Evolutionary conservation across 1,140 invertebrate genomes (phyloP).

Genomic region (Aleiodes sp.): DNA sequence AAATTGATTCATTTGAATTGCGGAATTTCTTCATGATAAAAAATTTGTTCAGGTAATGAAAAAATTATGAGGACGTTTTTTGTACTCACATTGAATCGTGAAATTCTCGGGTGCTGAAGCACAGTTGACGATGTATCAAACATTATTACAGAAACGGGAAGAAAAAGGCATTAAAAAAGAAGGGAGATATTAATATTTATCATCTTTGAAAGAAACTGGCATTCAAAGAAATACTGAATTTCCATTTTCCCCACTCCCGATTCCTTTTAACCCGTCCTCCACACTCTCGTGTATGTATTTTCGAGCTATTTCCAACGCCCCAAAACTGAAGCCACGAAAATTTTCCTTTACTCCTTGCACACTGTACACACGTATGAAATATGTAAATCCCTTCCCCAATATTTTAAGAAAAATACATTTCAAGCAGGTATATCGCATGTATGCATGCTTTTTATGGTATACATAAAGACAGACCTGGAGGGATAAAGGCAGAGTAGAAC

Average conservation of each 20-base stretch:
- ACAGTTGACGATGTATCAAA: too few species aligned
- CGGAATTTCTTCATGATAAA: too few species aligned
- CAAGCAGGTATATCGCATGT: background rate
- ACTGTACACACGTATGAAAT: slow-evolving; percentile 61
- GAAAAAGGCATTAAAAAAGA: slow-evolving; percentile 44
- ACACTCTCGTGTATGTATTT: slow-evolving; percentile 25
- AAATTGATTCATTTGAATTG: too few species aligned
- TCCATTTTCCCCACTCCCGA: slow-evolving; percentile 48
- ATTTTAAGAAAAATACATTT: slow-evolving; percentile 62
- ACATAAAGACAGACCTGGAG: slow-evolving; percentile 23
- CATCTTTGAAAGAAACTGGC: slow-evolving; percentile 58
- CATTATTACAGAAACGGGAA: slow-evolving; percentile 6
- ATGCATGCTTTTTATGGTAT: background rate
- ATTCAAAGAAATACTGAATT: slow-evolving; percentile 2
- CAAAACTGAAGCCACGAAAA: slow-evolving; percentile 40
- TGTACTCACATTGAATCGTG: too few species aligned
- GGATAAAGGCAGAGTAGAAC: background rate
- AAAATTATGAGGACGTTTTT: too few species aligned
- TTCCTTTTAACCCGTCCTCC: slow-evolving; percentile 46
- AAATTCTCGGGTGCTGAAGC: too few species aligned
- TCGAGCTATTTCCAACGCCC: slow-evolving; percentile 40
- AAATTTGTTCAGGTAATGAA: too few species aligned
- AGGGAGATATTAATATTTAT: slow-evolving; percentile 66
- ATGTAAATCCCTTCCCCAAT: slow-evolving; percentile 66
- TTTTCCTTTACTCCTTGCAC: slow-evolving; percentile 46